Base-by-base conservation (phyloP, 2,113 vertebrate species). In the Abramis brama region DNA sequence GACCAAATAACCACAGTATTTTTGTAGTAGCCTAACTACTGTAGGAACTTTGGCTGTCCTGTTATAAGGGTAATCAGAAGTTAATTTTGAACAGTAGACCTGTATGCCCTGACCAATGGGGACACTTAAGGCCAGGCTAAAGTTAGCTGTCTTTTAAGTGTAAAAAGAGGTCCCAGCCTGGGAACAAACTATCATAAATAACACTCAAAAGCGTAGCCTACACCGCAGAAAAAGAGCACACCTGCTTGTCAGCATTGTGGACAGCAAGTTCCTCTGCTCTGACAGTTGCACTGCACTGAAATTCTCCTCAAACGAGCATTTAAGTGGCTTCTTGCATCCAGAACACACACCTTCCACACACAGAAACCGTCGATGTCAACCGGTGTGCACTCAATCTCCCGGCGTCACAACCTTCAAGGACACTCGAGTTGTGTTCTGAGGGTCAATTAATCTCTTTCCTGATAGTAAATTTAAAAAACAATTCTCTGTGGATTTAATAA, bases 401-500 rank as follows among this genome's bases (percentile, higher is more conserved):
- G 89, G 74, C 92, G 87, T 86, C 81, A 91, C 39, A 87, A 94
- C 94, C 93, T 95, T 94, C 91, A 94, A 94, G 92, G 92, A 94
- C 93, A 90, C 89, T 93, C 81, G 6, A 82, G 73, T 66, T 89
- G 90, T 90, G 91, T 94, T 94, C 92, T 91, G 90, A 90, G 39
- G 90, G 88, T 87, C 92, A 94, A 94, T 95, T 95, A 94, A 92
- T 88, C 89, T 79, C 91, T 91, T 92, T 88, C 89, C 90, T 92
- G 91, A 93, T 93, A 93, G 90, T 94, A 93, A 93, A 94, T 93
- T 92, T 1, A 39, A 88, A 93, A 94, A 93, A 94, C 92, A 93
- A 91, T 92, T 89, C 92, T 92, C 93, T 83, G 90, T 90, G 91
- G 93, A 94, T 94, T 94, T 94, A 95, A 95, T 95, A 94, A 93